Conservation (phyloP, 2,113 vertebrate species). For the Microtus richardsoni region DNA sequence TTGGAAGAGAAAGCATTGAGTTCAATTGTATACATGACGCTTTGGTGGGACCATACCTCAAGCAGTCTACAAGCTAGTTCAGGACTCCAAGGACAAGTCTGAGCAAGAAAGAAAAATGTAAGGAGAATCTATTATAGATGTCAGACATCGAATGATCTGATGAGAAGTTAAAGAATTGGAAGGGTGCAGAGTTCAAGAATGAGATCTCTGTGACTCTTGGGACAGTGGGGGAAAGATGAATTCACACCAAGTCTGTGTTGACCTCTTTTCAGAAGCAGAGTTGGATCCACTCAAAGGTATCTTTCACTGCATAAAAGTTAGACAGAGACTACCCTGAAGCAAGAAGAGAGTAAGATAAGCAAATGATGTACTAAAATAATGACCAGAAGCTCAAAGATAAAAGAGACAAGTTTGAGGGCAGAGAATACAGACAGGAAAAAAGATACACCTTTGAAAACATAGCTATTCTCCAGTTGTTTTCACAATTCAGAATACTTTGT, state of each 20-base stretch:
- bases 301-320: not conserved
- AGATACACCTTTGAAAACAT: not conserved
- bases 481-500: not conserved
- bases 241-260: not conserved
- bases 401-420: not conserved
- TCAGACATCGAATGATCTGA: not conserved
- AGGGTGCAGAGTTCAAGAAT: not conserved
- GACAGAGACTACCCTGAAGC: not conserved
- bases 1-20: not conserved
- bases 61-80: not conserved
- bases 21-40: not conserved
- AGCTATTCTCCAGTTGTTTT: not conserved
- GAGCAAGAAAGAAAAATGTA: not conserved
- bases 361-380: constrained; percentile 28
- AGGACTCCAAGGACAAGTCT: not conserved
- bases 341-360: not conserved
- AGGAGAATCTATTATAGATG: not conserved
- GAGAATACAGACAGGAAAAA: not conserved
- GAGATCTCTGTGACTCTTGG: not conserved
- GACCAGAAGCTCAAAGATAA: not conserved
- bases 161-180: constrained; percentile 2
- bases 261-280: not conserved
- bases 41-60: not conserved
- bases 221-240: not conserved
- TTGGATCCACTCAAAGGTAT: not conserved